Conservation (phyloP, 2,888 invertebrate species). For the Melieria omissa region DNA sequence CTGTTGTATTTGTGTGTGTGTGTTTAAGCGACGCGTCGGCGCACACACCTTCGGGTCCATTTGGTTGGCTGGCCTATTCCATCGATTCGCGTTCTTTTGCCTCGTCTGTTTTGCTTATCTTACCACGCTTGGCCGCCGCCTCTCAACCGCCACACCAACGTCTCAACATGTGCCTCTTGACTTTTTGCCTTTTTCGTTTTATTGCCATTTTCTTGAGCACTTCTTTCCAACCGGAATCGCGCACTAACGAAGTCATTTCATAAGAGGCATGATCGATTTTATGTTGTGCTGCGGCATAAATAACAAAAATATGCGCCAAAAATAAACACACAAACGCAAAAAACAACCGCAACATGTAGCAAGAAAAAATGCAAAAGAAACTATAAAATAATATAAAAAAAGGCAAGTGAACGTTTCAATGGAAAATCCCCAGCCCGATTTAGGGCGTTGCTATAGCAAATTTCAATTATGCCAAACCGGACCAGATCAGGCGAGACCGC, state of each 20-base stretch:
- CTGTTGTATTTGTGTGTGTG: too few relatives aligned
- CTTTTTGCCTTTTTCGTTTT: not conserved
- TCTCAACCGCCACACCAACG: not conserved
- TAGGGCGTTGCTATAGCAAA: constrained; percentile 7
- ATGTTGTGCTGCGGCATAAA: constrained; percentile 4
- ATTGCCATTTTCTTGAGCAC: not conserved
- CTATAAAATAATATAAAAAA: constrained; percentile 4
- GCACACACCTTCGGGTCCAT: not conserved
- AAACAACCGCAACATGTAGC: not conserved
- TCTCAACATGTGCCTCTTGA: not conserved
- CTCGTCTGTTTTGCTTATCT: not conserved
- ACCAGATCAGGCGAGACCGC: too few relatives aligned
- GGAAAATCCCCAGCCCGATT: constrained; percentile 45
- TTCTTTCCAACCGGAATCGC: constrained; percentile 12
- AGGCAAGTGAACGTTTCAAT: constrained; percentile 32
- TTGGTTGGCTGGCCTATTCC: too few relatives aligned
- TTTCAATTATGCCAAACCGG: not conserved
- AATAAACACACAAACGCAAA: not conserved
- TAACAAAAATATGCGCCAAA: constrained; percentile 18
- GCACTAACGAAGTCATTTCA: constrained; percentile 14
- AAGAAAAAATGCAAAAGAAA: constrained; percentile 11
- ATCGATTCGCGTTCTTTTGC: not conserved
- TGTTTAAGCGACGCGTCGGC: not conserved
- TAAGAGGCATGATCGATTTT: constrained; percentile 14
- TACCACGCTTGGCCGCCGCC: not conserved